These are phyloP conservation scores for Myoxocephalus aenaeus DNA, from an alignment of 2,797 vertebrate genomes.

Conservation along the genomic window DNA sequence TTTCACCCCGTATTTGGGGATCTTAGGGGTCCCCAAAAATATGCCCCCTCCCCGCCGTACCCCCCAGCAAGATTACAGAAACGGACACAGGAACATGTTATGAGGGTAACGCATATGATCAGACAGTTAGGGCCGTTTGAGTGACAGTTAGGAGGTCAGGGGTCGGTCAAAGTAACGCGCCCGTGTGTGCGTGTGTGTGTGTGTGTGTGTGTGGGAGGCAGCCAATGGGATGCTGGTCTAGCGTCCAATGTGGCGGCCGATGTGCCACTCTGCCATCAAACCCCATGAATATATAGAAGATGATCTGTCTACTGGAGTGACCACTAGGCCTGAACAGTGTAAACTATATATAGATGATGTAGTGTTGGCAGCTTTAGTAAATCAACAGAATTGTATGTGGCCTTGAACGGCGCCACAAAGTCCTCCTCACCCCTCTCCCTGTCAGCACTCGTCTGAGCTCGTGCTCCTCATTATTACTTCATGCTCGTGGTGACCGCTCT, in stretches of 20 bases:
- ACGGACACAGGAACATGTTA: no score
- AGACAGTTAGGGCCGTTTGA: no score
- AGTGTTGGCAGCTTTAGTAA: not conserved
- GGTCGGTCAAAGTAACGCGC: no score
- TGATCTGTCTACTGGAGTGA: not conserved
- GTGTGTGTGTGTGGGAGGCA: not conserved
- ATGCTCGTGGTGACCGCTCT: constrained; percentile 16
- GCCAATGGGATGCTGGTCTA: not conserved
- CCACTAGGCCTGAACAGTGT: not conserved
- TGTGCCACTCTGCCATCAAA: not conserved
- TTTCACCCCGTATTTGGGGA: no score
- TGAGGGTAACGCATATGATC: no score
- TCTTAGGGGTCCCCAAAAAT: no score
- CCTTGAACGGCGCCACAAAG: not conserved
- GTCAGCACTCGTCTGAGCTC: not conserved
- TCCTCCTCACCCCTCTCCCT: not conserved
- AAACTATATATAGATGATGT: not conserved
- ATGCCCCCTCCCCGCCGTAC: no score
- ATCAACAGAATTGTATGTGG: not conserved
- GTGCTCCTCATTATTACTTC: constrained; percentile 24
- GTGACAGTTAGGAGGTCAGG: no score
- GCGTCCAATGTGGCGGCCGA: not conserved
- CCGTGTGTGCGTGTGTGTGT: no score
- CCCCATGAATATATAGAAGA: not conserved
- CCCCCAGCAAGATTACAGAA: no score